Conservation (phyloP, 2,888 invertebrate species). For the Lacanobia wlatinum region DNA sequence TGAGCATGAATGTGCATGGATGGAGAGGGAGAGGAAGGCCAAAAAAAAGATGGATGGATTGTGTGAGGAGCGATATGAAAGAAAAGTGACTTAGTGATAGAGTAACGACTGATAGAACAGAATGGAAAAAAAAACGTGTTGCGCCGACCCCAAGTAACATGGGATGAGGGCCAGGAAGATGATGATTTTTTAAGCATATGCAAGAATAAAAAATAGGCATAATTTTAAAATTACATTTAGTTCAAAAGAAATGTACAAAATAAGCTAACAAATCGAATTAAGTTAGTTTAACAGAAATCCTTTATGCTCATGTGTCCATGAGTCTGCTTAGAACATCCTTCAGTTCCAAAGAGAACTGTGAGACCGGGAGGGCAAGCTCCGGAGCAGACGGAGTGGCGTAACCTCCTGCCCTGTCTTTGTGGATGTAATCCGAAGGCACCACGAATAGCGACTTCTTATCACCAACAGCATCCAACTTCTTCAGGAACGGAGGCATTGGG, state of each 20-base stretch:
- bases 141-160: too few species aligned
- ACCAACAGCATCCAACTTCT: slow-evolving; percentile 65
- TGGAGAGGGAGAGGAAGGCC: too few species aligned
- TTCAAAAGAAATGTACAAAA: slow-evolving; percentile 20
- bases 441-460: slow-evolving; percentile 82
- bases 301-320: slow-evolving; percentile 75
- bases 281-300: not conserved
- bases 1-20: too few species aligned
- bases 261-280: slow-evolving; percentile 16
- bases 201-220: not conserved
- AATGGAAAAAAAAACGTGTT: too few species aligned
- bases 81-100: too few species aligned
- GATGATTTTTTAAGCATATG: too few species aligned
- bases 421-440: slow-evolving; percentile 84
- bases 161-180: too few species aligned
- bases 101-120: too few species aligned
- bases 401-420: slow-evolving; percentile 69
- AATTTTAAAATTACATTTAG: slow-evolving; percentile 16
- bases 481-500: slow-evolving; percentile 82
- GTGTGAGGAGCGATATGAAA: too few species aligned
- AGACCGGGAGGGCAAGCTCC: slow-evolving; percentile 83
- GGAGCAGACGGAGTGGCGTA: slow-evolving; percentile 68
- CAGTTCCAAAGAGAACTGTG: slow-evolving; percentile 83
- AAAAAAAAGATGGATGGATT: too few species aligned
- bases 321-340: slow-evolving; percentile 85